These are phyloP conservation scores for Pararge aegeria DNA, from an alignment of 1,140 invertebrate genomes.

Conservation along the genomic window DNA sequence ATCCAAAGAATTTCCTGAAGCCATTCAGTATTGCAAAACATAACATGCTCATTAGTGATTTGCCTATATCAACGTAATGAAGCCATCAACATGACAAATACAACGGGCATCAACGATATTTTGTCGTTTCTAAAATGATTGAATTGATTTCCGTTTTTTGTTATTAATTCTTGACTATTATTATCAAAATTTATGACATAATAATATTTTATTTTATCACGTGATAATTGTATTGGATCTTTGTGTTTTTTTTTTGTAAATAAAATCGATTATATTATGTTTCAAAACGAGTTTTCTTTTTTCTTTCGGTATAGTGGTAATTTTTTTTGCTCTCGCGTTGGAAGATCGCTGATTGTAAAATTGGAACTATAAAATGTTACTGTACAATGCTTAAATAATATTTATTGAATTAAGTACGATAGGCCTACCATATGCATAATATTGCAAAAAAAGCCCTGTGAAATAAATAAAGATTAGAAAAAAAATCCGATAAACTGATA, in stretches of 20 bases:
- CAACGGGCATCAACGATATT: slow-evolving; percentile 1
- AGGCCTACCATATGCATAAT: too few species aligned
- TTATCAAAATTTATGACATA: slow-evolving; percentile 8
- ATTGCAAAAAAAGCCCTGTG: too few species aligned
- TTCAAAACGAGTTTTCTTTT: not conserved
- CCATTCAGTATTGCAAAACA: slow-evolving; percentile 16
- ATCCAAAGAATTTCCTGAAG: slow-evolving; percentile 12
- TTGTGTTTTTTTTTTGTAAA: too few species aligned
- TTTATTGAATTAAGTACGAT: too few species aligned
- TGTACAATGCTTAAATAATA: too few species aligned
- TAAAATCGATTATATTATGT: too few species aligned
- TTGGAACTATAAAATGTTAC: too few species aligned
- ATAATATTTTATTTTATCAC: slow-evolving; percentile 19
- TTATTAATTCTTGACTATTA: not conserved
- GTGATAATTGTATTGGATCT: slow-evolving; percentile 19
- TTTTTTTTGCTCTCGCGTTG: too few species aligned
- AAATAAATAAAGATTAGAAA: too few species aligned
- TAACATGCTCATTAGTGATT: slow-evolving; percentile 15
- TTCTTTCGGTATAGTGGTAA: too few species aligned
- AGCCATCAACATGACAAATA: slow-evolving; percentile 15
- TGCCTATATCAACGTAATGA: slow-evolving; percentile 17
- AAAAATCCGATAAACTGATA: too few species aligned
- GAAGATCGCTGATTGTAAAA: too few species aligned
- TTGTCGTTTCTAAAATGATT: slow-evolving; percentile 2
- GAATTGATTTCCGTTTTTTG: slow-evolving; percentile 12